Conservation (phyloP, 2,888 invertebrate genomes). For the Coenonympha arcania region DNA sequence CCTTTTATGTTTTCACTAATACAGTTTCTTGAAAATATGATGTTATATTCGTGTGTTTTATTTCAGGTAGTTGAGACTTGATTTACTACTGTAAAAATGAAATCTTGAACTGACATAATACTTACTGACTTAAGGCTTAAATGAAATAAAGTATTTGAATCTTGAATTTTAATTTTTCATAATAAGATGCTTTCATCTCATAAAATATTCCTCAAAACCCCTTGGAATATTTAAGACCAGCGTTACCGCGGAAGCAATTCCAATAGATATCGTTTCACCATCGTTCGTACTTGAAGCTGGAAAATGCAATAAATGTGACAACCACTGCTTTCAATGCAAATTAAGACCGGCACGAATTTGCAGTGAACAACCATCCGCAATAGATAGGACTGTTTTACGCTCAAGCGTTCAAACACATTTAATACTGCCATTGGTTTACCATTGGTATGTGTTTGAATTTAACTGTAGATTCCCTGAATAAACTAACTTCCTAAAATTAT, state of each 20-base stretch:
- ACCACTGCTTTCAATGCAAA: slow-evolving; percentile 1
- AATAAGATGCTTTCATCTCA: neutral
- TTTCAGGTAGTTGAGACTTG: too few relatives aligned
- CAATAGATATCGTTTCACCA: slow-evolving; percentile 1
- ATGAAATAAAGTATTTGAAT: too few relatives aligned
- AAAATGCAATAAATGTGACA: slow-evolving; percentile 3
- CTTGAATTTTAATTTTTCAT: neutral
- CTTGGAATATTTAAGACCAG: neutral
- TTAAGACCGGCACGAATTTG: neutral
- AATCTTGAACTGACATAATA: too few relatives aligned
- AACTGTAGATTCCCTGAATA: neutral
- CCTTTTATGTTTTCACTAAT: too few relatives aligned
- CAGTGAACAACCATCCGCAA: neutral
- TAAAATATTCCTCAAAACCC: neutral
- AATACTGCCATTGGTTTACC: neutral
- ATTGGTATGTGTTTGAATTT: neutral
- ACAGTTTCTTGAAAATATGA: too few relatives aligned
- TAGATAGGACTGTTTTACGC: neutral
- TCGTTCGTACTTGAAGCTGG: neutral
- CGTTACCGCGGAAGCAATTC: neutral
- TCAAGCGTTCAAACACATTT: neutral
- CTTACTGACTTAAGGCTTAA: too few relatives aligned
- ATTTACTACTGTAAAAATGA: too few relatives aligned
- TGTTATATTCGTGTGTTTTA: too few relatives aligned
- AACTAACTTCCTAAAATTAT: neutral